These are phyloP conservation scores for Acleris holmiana DNA, from an alignment of 2,888 invertebrate genomes.

Conservation along the genomic window DNA sequence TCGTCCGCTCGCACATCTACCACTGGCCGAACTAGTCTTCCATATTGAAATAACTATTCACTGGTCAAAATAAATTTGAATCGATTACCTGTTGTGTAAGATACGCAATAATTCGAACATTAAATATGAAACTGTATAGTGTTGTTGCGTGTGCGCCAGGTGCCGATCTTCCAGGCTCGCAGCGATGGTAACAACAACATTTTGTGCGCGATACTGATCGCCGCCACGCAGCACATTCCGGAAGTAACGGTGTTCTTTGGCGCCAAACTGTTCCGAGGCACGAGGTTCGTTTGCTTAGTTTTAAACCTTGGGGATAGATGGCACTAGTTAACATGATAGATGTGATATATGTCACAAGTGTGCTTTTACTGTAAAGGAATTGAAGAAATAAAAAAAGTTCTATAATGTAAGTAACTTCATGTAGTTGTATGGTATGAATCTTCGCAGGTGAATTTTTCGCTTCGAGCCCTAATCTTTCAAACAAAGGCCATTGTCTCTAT, in stretches of 20 bases:
- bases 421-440: no score
- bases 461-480: no score
- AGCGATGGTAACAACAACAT: conserved; percentile 98
- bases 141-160: conserved; percentile 70
- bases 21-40: no score
- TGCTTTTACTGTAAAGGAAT: no score
- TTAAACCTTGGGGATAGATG: background rate
- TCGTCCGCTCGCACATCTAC: no score
- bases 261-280: conserved; percentile 94
- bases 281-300: conserved; percentile 69
- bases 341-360: no score
- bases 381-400: no score
- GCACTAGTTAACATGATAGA: no score
- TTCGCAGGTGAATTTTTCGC: no score
- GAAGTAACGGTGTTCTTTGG: conserved; percentile 98
- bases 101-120: background rate
- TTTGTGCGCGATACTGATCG: conserved; percentile 93
- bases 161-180: conserved; percentile 96
- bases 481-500: no score
- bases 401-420: no score
- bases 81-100: background rate
- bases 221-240: conserved; percentile 94
- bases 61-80: conserved; percentile 7
- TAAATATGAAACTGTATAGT: background rate
- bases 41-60: no score